These are phyloP conservation scores for Tragulus kanchil DNA, from an alignment of 2,113 vertebrate genomes.

Conservation along the genomic window DNA sequence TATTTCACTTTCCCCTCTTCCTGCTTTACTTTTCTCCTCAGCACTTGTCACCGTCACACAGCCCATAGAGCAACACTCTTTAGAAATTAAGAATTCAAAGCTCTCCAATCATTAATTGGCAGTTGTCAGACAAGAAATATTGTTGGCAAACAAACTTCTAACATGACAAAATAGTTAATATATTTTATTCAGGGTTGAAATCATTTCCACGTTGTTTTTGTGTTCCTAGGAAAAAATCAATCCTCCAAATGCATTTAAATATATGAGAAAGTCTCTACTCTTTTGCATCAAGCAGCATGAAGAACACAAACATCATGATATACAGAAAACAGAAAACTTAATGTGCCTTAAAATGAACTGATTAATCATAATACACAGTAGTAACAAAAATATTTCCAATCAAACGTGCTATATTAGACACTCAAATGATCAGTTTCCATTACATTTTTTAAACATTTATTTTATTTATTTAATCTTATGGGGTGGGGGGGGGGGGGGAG, in stretches of 20 bases:
- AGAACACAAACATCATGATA: background rate
- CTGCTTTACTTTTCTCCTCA: background rate
- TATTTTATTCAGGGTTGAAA: background rate
- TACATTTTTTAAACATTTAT: background rate
- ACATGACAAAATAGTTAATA: constrained; percentile 19
- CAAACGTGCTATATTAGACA: background rate
- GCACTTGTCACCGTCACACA: background rate
- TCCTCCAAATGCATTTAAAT: background rate
- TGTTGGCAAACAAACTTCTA: constrained; percentile 8
- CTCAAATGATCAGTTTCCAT: background rate
- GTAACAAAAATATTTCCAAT: constrained; percentile 22
- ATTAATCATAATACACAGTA: background rate
- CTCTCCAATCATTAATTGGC: background rate
- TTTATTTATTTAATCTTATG: no score
- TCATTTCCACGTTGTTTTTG: background rate
- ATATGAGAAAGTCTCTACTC: background rate
- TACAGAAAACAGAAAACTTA: background rate
- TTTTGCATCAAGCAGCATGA: background rate
- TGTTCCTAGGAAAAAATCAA: background rate
- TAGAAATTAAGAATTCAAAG: constrained; percentile 9
- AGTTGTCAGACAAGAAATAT: background rate
- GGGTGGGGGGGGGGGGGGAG: no score
- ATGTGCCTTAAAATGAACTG: background rate
- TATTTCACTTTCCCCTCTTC: background rate
- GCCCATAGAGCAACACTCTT: background rate